These are phyloP conservation scores for Eupsittula cactorum DNA, from an alignment of 2,113 vertebrate genomes.

Conservation along the genomic window DNA sequence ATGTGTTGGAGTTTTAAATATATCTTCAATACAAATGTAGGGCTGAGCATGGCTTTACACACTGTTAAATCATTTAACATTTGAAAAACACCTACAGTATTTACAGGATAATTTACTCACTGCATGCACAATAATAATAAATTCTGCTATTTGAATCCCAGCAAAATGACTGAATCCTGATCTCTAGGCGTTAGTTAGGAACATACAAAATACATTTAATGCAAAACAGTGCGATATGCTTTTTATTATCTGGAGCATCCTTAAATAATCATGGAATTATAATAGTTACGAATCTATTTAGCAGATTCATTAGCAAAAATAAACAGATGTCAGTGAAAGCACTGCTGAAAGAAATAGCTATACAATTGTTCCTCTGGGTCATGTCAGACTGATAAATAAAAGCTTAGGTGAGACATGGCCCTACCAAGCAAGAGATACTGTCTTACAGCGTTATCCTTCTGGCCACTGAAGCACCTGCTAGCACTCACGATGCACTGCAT, in stretches of 20 bases:
- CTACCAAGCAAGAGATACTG: background rate
- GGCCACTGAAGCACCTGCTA: conserved; percentile 61
- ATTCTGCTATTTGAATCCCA: background rate
- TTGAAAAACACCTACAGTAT: background rate
- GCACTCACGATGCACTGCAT: background rate
- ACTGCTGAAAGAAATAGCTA: background rate
- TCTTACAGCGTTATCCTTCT: background rate
- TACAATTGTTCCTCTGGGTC: background rate
- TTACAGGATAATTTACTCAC: background rate
- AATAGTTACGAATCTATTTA: background rate
- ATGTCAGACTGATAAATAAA: conserved; percentile 24
- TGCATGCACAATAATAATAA: background rate
- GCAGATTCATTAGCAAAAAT: background rate
- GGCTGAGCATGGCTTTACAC: background rate
- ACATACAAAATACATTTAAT: background rate
- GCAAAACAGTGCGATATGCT: background rate
- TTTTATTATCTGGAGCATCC: background rate
- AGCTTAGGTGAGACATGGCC: conserved; percentile 11
- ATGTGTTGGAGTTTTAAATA: background rate
- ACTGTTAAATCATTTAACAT: background rate
- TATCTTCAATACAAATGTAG: background rate
- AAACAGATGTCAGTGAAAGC: background rate
- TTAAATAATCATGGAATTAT: background rate
- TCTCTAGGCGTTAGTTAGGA: background rate
- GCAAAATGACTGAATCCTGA: background rate